Conservation (phyloP, 2,113 vertebrate species). For the Melierax canorus region DNA sequence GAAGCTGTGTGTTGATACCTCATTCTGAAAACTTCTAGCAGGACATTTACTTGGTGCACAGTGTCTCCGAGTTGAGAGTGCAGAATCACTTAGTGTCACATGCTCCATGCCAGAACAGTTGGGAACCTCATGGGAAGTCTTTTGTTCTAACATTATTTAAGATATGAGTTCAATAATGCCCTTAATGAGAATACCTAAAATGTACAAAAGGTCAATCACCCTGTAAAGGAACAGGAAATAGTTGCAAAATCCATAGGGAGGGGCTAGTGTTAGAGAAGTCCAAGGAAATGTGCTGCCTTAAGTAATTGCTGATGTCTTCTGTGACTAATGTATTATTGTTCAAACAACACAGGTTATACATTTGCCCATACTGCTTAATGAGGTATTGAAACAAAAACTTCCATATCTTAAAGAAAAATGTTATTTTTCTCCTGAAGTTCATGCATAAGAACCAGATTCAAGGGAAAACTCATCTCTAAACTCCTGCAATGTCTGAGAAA, state of each 20-base stretch:
- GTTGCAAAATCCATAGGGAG: slow-evolving; percentile 21
- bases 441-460: background rate
- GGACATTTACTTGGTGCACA: background rate
- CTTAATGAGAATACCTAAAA: slow-evolving; percentile 49
- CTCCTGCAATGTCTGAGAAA: background rate
- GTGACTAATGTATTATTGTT: slow-evolving; percentile 28
- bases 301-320: background rate
- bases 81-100: background rate
- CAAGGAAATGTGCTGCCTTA: slow-evolving; percentile 1
- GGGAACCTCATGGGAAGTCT: background rate
- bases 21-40: background rate
- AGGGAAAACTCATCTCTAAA: background rate
- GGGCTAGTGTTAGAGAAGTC: background rate
- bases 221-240: slow-evolving; percentile 41
- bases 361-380: background rate
- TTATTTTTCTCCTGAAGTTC: background rate
- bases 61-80: background rate
- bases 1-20: background rate
- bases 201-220: slow-evolving; percentile 33
- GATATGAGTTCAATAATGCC: background rate
- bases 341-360: background rate
- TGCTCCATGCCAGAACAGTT: background rate
- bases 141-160: slow-evolving; percentile 10
- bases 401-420: background rate
- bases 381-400: background rate